Evolutionary conservation across 2,113 vertebrate genomes (phyloP), one percentile per base, ranked within the genome.

Genomic region (Ophiodon elongatus): DNA sequence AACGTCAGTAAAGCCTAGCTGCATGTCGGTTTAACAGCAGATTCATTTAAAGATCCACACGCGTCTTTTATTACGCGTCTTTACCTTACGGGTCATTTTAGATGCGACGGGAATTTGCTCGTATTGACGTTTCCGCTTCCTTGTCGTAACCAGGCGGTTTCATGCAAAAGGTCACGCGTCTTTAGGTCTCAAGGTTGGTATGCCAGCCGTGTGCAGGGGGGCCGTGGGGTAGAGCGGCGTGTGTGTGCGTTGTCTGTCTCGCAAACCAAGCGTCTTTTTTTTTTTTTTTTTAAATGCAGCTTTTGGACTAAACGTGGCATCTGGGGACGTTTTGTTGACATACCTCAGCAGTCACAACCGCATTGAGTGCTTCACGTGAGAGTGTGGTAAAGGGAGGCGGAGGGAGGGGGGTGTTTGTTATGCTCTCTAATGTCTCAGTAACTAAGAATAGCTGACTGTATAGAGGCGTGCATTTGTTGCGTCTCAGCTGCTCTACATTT

Each of bases 401-500:
- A 10, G 37, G 45, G 4, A 4, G 60, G 62, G 19, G 41, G 35
- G 62, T n/a, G n/a, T 76, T 84, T 71, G n/a, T 63, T 19, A 37
- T 54, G 6, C 43, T 29, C 9, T 57, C 4, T 19, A 57, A 70
- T 70, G 68, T 64, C n/a, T 66, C 50, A 27, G 65, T 71, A 6
- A 69, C 66, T 31, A 83, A 59, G 31, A 83, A 67, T 27, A 74
- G 66, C 73, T 47, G 60, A 52, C 62, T 64, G 27, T 37, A 59
- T 31, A 62, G 23, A 63, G 23, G 71, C 9, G 54, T 19, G 54
- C 54, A 50, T 79, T 64, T 29, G 29, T 35, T 29, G 35, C 43
- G 8, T 52, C 56, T 67, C 74, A 80, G 68, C 85, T 76, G 74
- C 75, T 77, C 66, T 67, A 75, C 74, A 64, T 81, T 85, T 83